These are phyloP conservation scores for Bombus impatiens DNA, from an alignment of 1,140 invertebrate species.

Conservation along the genomic window DNA sequence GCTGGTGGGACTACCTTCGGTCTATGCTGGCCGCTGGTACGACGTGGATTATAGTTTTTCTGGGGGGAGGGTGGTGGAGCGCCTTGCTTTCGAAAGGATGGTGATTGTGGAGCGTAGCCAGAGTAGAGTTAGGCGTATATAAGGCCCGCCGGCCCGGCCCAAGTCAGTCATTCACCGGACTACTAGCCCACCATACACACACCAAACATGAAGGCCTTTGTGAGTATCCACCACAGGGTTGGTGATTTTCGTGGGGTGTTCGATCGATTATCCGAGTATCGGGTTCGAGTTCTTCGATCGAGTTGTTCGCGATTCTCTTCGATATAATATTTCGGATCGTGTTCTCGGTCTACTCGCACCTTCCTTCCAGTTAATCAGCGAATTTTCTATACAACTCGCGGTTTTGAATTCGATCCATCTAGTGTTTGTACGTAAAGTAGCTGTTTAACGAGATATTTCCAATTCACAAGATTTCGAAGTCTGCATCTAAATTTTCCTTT, in stretches of 20 bases:
- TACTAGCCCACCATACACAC: conserved; percentile 81
- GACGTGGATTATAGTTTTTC: conserved; percentile 81
- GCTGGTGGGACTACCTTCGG: conserved; percentile 58
- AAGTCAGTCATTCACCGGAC: conserved; percentile 83
- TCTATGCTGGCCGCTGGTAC: conserved; percentile 53
- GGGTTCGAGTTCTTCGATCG: background rate
- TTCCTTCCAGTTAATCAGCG: background rate
- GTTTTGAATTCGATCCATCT: background rate
- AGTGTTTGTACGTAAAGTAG: background rate
- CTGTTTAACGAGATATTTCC: background rate
- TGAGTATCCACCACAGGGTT: conserved; percentile 79
- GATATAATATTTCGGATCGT: background rate
- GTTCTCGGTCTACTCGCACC: background rate
- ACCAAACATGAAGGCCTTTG: conserved; percentile 83
- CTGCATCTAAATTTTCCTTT: background rate
- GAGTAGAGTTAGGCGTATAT: conserved; percentile 83
- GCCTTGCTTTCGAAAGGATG: conserved; percentile 83
- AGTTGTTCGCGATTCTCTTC: no score
- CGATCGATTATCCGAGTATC: conserved; percentile 24
- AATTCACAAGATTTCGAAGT: no score
- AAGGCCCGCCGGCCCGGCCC: conserved; percentile 80
- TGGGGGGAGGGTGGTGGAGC: conserved; percentile 77
- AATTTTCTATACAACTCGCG: background rate
- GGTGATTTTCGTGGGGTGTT: conserved; percentile 62
- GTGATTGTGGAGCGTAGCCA: conserved; percentile 82